A percentile compares a stretch with the other conserved stretches of the same genome.
These are phyloP conservation scores for Tamandua tetradactyla DNA, from an alignment of 2,797 vertebrate species.

Conservation along the genomic window DNA sequence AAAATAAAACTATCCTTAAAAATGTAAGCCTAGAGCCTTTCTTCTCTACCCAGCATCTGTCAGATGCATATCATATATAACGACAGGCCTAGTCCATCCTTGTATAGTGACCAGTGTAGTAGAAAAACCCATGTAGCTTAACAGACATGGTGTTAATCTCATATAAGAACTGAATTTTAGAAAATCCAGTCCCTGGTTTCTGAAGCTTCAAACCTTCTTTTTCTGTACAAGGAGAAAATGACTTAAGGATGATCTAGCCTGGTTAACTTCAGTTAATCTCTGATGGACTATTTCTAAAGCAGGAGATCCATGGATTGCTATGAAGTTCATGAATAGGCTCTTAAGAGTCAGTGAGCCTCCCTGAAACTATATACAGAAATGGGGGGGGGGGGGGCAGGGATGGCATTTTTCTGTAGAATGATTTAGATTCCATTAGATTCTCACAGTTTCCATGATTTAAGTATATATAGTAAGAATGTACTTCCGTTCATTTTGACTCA, in stretches of 20 bases:
- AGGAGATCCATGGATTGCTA: neutral
- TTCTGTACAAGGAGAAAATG: neutral
- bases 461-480: neutral
- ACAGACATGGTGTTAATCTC: neutral
- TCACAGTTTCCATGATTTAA: constrained; percentile 32
- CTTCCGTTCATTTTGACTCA: constrained; percentile 15
- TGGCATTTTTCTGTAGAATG: neutral
- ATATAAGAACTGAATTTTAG: neutral
- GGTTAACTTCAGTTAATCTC: neutral
- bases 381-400: too few species aligned
- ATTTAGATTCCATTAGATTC: neutral
- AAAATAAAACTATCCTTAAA: constrained; percentile 23
- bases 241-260: constrained; percentile 24
- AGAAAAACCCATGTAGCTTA: neutral
- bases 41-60: neutral
- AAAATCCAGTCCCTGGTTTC: neutral
- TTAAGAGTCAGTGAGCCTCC: neutral
- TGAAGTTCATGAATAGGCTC: neutral
- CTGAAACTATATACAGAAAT: constrained; percentile 21
- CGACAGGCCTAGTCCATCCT: neutral
- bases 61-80: neutral
- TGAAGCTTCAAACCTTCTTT: constrained; percentile 19
- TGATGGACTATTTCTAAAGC: neutral
- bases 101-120: neutral
- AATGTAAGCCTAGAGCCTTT: neutral